These are phyloP conservation scores for Agrochola lychnidis DNA, from an alignment of 2,888 invertebrate species.

Conservation along the genomic window DNA sequence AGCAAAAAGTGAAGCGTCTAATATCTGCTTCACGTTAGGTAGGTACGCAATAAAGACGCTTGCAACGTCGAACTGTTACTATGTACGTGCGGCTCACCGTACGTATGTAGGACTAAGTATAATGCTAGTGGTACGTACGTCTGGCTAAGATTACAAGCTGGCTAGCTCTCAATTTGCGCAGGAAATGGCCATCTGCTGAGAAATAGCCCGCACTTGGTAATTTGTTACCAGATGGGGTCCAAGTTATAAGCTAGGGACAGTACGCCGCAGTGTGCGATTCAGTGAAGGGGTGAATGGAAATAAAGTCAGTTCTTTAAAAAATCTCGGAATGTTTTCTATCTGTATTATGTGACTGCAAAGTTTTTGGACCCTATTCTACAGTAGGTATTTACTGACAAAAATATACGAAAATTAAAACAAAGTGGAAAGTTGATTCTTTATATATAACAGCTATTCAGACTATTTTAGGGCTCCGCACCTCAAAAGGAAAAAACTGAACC, in stretches of 20 bases:
- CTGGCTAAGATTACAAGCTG: slow-evolving; percentile 57
- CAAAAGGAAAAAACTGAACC: too few species aligned
- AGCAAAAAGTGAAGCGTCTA: background rate
- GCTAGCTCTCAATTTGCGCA: slow-evolving; percentile 63
- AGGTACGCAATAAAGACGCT: background rate
- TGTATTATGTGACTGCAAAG: background rate
- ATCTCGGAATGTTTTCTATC: background rate
- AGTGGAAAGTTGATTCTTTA: background rate
- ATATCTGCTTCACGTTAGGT: background rate
- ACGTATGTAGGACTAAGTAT: background rate
- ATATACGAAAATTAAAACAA: background rate
- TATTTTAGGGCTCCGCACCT: too few species aligned
- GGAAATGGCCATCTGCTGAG: slow-evolving; percentile 62
- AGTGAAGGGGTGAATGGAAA: background rate
- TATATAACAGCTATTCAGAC: too few species aligned
- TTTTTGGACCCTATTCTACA: background rate
- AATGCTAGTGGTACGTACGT: slow-evolving; percentile 16
- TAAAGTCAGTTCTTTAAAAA: background rate
- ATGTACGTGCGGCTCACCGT: background rate
- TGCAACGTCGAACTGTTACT: background rate
- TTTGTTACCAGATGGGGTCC: slow-evolving; percentile 52
- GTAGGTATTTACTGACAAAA: background rate
- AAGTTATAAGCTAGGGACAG: slow-evolving; percentile 11
- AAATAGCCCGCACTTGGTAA: slow-evolving; percentile 58
- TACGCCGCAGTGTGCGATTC: too few species aligned